A percentile compares a stretch with the other conserved stretches of the same genome.
These are phyloP conservation scores for Cerceris ruficornis DNA, from an alignment of 2,888 invertebrate genomes.

Conservation along the genomic window DNA sequence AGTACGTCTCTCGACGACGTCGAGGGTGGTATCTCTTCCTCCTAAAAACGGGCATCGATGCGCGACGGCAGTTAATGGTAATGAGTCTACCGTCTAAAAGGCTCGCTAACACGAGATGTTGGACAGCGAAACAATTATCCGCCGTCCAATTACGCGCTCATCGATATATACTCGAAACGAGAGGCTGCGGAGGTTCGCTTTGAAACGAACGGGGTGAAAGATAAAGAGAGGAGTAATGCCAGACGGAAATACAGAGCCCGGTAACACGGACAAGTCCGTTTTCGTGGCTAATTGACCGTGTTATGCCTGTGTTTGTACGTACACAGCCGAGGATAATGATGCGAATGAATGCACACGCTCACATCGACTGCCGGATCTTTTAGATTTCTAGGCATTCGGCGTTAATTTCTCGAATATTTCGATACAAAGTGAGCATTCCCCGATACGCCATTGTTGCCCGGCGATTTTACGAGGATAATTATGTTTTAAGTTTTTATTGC, in stretches of 20 bases:
- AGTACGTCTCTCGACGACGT: neutral
- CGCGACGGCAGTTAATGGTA: conserved; percentile 51
- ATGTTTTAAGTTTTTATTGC: neutral
- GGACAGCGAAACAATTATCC: conserved; percentile 58
- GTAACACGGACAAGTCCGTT: conserved; percentile 41
- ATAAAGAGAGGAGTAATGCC: conserved; percentile 46
- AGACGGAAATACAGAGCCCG: conserved; percentile 32
- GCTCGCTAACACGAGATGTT: conserved; percentile 44
- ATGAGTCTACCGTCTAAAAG: conserved; percentile 52
- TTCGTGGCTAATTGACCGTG: conserved; percentile 62
- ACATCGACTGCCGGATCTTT: neutral
- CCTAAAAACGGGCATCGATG: conserved; percentile 45
- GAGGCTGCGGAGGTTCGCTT: conserved; percentile 38
- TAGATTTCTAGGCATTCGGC: conserved; percentile 3
- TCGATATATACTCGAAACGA: conserved; percentile 52
- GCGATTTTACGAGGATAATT: too few relatives aligned
- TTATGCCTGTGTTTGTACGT: conserved; percentile 35
- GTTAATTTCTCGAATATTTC: neutral
- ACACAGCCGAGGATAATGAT: conserved; percentile 43
- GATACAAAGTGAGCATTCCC: neutral
- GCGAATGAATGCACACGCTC: conserved; percentile 25
- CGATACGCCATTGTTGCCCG: too few relatives aligned
- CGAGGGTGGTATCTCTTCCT: conserved; percentile 17
- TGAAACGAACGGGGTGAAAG: conserved; percentile 48
- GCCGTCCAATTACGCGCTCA: conserved; percentile 56